A percentile compares a stretch with the other conserved stretches of the same genome.
Evolutionary conservation across 2,888 invertebrate genomes (phyloP).

Genomic region (Pollenia labialis): DNA sequence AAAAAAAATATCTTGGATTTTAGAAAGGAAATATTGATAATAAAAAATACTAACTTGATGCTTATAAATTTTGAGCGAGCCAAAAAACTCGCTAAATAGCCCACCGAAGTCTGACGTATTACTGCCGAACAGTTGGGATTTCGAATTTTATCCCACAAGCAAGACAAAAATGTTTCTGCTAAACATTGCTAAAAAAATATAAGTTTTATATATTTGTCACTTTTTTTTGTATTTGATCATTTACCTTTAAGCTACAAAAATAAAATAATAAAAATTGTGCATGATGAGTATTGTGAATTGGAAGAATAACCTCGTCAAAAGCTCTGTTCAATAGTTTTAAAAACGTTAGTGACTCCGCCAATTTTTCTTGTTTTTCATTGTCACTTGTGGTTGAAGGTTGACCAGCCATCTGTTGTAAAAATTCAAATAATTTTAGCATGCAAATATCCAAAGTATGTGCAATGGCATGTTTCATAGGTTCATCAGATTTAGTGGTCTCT

Average conservation of each 20-base stretch:
- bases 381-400: constrained; percentile 65
- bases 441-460: constrained; percentile 91
- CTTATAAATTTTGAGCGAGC: constrained; percentile 88
- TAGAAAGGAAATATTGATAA: neutral
- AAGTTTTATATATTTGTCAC: neutral
- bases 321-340: constrained; percentile 87
- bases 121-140: constrained; percentile 87
- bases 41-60: constrained; percentile 85
- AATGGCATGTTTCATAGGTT: constrained; percentile 85
- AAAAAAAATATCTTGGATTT: constrained; percentile 71
- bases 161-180: constrained; percentile 88
- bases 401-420: constrained; percentile 84
- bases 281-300: constrained; percentile 92
- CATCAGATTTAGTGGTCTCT: constrained; percentile 44
- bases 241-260: constrained; percentile 87
- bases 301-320: constrained; percentile 92
- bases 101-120: constrained; percentile 88
- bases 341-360: constrained; percentile 77
- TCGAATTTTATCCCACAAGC: constrained; percentile 90
- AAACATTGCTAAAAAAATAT: constrained; percentile 67
- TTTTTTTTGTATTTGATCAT: neutral
- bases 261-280: constrained; percentile 91
- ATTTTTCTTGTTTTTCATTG: constrained; percentile 85
- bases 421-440: constrained; percentile 89
- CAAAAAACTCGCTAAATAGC: constrained; percentile 90